Conservation (phyloP, 2,113 vertebrate genomes). For the Alligator sinensis region DNA sequence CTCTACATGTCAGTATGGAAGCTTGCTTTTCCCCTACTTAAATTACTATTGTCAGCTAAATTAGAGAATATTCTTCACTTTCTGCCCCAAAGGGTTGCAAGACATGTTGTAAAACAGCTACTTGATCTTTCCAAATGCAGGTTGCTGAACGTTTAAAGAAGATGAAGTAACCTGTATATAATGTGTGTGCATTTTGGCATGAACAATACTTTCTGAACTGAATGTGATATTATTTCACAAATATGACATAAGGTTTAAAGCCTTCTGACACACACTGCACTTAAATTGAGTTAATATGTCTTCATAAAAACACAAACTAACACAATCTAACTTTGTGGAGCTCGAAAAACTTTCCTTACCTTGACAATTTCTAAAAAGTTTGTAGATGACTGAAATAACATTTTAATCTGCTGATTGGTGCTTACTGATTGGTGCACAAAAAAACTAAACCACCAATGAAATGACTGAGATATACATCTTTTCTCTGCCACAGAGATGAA, state of each 20-base stretch:
- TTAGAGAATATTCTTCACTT: background rate
- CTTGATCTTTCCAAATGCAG: background rate
- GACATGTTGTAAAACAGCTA: background rate
- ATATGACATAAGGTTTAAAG: too few species aligned
- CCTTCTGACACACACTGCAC: background rate
- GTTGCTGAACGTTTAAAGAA: background rate
- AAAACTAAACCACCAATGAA: background rate
- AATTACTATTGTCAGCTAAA: background rate
- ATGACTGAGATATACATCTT: background rate
- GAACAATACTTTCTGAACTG: background rate
- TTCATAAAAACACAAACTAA: background rate
- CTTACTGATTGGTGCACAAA: background rate
- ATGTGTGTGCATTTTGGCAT: background rate
- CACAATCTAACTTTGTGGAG: background rate
- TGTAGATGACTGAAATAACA: background rate
- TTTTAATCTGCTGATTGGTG: background rate
- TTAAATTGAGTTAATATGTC: background rate
- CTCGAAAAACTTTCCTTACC: background rate
- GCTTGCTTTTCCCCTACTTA: background rate
- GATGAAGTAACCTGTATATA: background rate
- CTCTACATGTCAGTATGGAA: background rate
- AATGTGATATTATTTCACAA: background rate
- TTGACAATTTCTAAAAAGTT: background rate
- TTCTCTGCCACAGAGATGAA: constrained; percentile 58
- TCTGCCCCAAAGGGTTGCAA: background rate